Percentiles rank a stretch among this genome's conserved stretches.
phyloP scores from a whole-genome alignment of 2,113 vertebrate genomes.

The Cathartes aura region DNA sequence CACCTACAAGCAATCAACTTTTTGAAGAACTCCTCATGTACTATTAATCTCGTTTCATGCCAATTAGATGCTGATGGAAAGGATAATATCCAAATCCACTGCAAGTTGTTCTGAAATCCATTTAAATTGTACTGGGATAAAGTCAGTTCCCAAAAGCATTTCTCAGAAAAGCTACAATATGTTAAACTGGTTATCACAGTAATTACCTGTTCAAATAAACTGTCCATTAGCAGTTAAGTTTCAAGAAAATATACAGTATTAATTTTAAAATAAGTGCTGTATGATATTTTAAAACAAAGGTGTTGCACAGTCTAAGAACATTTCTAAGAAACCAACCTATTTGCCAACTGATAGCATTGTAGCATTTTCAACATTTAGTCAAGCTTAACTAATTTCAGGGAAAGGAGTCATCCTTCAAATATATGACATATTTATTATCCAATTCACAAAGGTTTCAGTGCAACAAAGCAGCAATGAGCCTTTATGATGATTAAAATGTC shows the following conservation, averaged over 20 bases:
- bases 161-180: background rate
- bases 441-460: constrained; percentile 27
- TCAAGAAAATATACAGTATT: background rate
- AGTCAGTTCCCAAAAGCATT: background rate
- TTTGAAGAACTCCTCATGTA: background rate
- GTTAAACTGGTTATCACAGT: background rate
- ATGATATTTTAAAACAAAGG: background rate
- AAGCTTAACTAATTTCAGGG: constrained; percentile 2
- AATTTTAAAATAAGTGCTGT: background rate
- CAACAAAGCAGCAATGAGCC: constrained; percentile 22
- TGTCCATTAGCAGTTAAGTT: background rate
- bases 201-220: background rate
- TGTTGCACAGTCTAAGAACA: background rate
- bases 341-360: background rate
- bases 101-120: background rate
- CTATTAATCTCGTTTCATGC: background rate
- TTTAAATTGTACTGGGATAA: background rate
- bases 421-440: constrained; percentile 38
- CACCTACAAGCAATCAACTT: background rate
- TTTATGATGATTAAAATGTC: constrained; percentile 50
- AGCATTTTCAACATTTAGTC: constrained; percentile 1
- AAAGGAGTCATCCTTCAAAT: constrained; percentile 26
- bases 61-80: background rate
- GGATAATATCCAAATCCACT: background rate
- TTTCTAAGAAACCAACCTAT: background rate